phyloP scores from a whole-genome alignment of 64 coral and sea anemone genomes.

The Actinia equina region DNA sequence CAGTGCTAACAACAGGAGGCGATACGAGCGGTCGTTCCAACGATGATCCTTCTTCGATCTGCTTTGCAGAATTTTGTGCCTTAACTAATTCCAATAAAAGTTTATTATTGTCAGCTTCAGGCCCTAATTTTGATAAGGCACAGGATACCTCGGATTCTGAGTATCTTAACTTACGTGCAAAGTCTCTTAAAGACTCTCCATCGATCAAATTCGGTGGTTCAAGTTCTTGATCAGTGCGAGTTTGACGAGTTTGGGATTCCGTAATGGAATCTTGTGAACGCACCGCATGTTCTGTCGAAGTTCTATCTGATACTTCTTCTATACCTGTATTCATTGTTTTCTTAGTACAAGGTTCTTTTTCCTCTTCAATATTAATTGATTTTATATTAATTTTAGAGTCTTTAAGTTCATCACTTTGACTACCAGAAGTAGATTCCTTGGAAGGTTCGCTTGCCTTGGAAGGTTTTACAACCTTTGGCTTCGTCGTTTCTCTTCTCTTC shows the following conservation, averaged over 20 bases:
- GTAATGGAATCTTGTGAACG: not conserved
- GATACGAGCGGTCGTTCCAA: slow-evolving; percentile 6
- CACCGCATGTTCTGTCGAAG: not conserved
- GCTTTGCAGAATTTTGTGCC: slow-evolving; percentile 70
- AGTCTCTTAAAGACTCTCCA: slow-evolving; percentile 56
- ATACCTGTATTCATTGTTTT: not conserved
- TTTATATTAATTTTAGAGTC: not conserved
- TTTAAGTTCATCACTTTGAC: not conserved
- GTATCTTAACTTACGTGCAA: slow-evolving; percentile 72
- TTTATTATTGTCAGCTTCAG: slow-evolving; percentile 68
- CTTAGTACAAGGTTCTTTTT: not conserved
- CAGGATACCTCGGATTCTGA: slow-evolving; percentile 48
- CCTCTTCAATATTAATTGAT: not conserved
- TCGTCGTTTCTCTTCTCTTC: not conserved
- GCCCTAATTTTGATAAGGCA: slow-evolving; percentile 71
- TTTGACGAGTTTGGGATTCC: not conserved
- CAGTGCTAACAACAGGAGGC: slow-evolving; percentile 12
- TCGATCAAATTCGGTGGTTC: not conserved
- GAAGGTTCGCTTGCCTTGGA: not conserved
- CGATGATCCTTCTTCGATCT: slow-evolving; percentile 79
- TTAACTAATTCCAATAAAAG: slow-evolving; percentile 77
- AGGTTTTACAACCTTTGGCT: slow-evolving; percentile 7
- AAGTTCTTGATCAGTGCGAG: not conserved
- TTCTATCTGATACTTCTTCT: not conserved
- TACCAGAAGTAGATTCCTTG: not conserved